Conservation (phyloP, 2,888 invertebrate genomes). For the Pristionchus arcanus region DNA sequence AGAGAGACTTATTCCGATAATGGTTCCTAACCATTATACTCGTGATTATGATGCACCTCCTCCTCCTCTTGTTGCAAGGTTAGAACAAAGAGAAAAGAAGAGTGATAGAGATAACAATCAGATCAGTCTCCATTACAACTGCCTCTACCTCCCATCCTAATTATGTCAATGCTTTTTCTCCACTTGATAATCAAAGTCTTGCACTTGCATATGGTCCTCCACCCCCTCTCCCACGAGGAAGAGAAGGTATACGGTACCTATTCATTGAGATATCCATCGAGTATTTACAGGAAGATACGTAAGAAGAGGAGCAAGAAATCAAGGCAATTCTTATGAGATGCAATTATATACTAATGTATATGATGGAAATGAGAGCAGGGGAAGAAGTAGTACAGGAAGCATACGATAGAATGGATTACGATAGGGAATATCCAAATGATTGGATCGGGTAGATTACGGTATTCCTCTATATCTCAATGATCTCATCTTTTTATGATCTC, state of each 20-base stretch:
- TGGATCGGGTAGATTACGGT: not conserved
- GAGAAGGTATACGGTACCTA: not conserved
- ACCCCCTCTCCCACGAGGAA: not conserved
- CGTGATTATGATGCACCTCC: not conserved
- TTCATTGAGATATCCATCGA: not conserved
- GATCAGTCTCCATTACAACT: not conserved
- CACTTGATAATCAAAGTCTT: not conserved
- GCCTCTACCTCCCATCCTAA: not conserved
- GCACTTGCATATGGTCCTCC: not conserved
- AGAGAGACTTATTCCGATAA: not conserved
- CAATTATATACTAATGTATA: not conserved
- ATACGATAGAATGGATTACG: not conserved
- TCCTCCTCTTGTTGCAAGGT: constrained; percentile 8
- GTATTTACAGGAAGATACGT: not conserved
- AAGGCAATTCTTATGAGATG: not conserved
- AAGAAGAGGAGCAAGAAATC: not conserved
- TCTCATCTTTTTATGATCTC: constrained; percentile 19
- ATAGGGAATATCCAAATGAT: not conserved
- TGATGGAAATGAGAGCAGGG: not conserved
- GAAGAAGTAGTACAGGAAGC: not conserved
- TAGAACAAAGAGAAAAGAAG: too few species aligned
- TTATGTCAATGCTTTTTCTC: constrained; percentile 8
- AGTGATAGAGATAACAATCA: not conserved
- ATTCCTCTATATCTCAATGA: not conserved
- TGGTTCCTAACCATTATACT: not conserved